Percentiles rank a stretch among this genome's conserved stretches.
These are phyloP conservation scores for Telmatherina bonti DNA, from an alignment of 2,797 vertebrate species.

Conservation along the genomic window DNA sequence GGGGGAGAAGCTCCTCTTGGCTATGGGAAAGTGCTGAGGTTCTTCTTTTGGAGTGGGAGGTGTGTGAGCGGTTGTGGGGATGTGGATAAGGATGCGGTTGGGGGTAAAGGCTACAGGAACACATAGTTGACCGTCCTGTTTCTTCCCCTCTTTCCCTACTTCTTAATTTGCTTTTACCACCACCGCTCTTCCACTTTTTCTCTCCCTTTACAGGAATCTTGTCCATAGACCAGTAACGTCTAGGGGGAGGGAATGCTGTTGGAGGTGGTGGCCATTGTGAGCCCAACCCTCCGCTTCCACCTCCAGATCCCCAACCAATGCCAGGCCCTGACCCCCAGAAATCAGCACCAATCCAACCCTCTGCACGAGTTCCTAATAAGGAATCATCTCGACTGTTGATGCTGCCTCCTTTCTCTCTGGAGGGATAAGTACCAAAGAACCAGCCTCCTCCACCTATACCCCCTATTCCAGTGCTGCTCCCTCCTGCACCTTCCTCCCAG, in stretches of 20 bases:
- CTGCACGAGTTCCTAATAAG: slow-evolving; percentile 78
- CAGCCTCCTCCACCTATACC: slow-evolving; percentile 85
- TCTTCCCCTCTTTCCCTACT: slow-evolving; percentile 72
- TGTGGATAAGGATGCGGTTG: slow-evolving; percentile 84
- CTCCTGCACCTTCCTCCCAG: slow-evolving; percentile 81
- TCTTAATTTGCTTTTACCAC: slow-evolving; percentile 75
- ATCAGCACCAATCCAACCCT: slow-evolving; percentile 82
- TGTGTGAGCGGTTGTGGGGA: slow-evolving; percentile 78
- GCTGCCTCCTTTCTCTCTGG: slow-evolving; percentile 86
- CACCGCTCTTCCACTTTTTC: slow-evolving; percentile 77
- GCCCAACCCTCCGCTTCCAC: slow-evolving; percentile 82
- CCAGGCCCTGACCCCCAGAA: slow-evolving; percentile 84
- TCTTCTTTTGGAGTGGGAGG: slow-evolving; percentile 81
- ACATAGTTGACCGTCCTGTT: slow-evolving; percentile 71
- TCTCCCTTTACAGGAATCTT: slow-evolving; percentile 88
- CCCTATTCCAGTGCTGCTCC: slow-evolving; percentile 74
- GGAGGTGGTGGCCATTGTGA: slow-evolving; percentile 81
- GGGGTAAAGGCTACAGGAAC: slow-evolving; percentile 83
- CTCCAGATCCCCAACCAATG: slow-evolving; percentile 82
- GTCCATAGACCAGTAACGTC: slow-evolving; percentile 94
- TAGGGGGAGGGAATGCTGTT: slow-evolving; percentile 82
- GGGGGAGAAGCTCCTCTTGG: slow-evolving; percentile 87
- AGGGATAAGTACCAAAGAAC: slow-evolving; percentile 87
- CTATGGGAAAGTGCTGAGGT: slow-evolving; percentile 78
- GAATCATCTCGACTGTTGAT: slow-evolving; percentile 86